These are phyloP conservation scores for Drosophila rhopaloa DNA, from an alignment of 1,140 invertebrate genomes.

Conservation along the genomic window DNA sequence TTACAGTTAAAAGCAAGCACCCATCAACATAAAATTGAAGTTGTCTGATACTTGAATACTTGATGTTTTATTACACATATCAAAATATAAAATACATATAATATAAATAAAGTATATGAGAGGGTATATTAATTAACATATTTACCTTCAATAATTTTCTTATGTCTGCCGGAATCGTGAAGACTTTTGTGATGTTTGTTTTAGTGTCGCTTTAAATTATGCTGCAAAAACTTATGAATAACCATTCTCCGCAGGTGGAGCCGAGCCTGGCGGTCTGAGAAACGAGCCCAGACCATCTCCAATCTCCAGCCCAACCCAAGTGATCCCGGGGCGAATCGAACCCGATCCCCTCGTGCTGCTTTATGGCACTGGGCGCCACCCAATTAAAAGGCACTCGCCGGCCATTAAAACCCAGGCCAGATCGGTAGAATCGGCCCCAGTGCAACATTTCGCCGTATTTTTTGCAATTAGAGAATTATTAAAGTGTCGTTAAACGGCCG, in stretches of 20 bases:
- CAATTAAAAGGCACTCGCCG: conserved; percentile 73
- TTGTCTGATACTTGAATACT: too few species aligned
- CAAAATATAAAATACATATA: too few species aligned
- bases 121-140: not conserved
- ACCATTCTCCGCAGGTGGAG: conserved; percentile 52
- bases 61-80: too few species aligned
- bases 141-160: not conserved
- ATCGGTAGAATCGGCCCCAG: conserved; percentile 11
- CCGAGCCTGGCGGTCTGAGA: not conserved
- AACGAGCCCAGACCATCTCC: not conserved
- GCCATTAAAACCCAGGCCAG: conserved; percentile 52
- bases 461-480: conserved; percentile 78
- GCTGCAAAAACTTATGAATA: conserved; percentile 66
- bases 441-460: conserved; percentile 56
- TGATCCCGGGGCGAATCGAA: conserved; percentile 33
- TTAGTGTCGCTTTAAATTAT: conserved; percentile 57
- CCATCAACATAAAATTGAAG: too few species aligned
- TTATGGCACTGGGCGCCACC: conserved; percentile 72
- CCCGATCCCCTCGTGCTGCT: conserved; percentile 44
- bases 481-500: conserved; percentile 70
- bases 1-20: too few species aligned
- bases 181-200: conserved; percentile 27
- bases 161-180: conserved; percentile 6
- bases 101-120: not conserved
- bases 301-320: not conserved